phyloP scores from a whole-genome alignment of 2,113 vertebrate genomes.

The Tylochromis polylepis region DNA sequence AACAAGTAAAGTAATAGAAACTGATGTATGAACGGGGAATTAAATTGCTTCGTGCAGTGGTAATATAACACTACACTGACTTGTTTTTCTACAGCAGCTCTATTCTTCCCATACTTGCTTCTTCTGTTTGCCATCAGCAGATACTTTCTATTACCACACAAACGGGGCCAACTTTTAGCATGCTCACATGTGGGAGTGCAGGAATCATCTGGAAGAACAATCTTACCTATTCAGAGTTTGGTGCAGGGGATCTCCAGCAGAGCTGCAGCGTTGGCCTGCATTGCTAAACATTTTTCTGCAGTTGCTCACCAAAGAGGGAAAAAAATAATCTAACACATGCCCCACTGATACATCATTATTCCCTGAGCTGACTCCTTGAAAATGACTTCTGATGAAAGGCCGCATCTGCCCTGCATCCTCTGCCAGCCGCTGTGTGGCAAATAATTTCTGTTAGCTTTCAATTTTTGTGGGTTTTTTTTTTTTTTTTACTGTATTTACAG shows the following conservation, averaged over 20 bases:
- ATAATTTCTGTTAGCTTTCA: background rate
- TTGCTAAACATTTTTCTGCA: background rate
- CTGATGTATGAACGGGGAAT: background rate
- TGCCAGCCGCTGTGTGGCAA: background rate
- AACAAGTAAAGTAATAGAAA: background rate
- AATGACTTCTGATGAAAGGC: background rate
- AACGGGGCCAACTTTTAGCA: background rate
- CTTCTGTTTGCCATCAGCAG: background rate
- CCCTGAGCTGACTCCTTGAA: background rate
- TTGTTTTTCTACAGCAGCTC: background rate
- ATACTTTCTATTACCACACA: background rate
- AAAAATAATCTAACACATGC: background rate
- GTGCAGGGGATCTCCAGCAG: background rate
- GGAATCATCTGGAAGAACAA: background rate
- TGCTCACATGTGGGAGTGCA: background rate
- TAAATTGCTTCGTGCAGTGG: background rate
- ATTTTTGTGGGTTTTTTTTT: background rate
- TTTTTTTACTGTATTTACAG: background rate
- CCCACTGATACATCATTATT: background rate
- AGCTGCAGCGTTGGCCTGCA: background rate
- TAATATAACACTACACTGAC: background rate
- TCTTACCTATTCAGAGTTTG: background rate
- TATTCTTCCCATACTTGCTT: background rate
- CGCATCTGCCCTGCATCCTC: background rate
- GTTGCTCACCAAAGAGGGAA: background rate